These are phyloP conservation scores for Lysiphlebus fabarum DNA, from an alignment of 1,140 invertebrate genomes.

Conservation along the genomic window DNA sequence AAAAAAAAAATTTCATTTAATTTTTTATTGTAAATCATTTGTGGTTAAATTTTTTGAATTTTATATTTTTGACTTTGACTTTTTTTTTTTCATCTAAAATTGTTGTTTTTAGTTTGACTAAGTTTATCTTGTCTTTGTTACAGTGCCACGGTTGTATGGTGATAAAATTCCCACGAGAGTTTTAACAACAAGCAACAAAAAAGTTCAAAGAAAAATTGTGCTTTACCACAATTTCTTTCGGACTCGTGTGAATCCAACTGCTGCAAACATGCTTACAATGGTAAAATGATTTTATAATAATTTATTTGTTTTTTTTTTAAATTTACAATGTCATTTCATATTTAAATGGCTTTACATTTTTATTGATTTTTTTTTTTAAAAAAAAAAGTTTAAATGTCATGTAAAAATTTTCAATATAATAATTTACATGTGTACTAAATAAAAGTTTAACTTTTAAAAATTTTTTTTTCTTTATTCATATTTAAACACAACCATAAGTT, in stretches of 20 bases:
- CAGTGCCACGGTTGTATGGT: constrained; percentile 59
- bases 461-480: too few species aligned
- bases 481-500: too few species aligned
- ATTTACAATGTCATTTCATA: too few species aligned
- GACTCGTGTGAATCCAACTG: constrained; percentile 67
- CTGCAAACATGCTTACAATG: constrained; percentile 80
- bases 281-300: constrained; percentile 51
- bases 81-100: background rate
- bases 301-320: constrained; percentile 18
- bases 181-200: constrained; percentile 58
- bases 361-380: too few species aligned
- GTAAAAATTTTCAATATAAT: too few species aligned
- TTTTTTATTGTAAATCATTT: background rate
- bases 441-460: too few species aligned
- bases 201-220: constrained; percentile 69
- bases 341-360: too few species aligned
- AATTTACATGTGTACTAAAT: too few species aligned
- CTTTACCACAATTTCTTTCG: constrained; percentile 77
- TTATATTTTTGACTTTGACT: constrained; percentile 12
- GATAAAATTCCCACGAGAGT: constrained; percentile 62
- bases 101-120: constrained; percentile 10
- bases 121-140: constrained; percentile 24
- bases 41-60: background rate
- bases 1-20: background rate
- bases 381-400: too few species aligned